A percentile compares a stretch with the other conserved stretches of the same genome.
These are phyloP conservation scores for Gryon sp. DNA, from an alignment of 1,140 invertebrate species.

Conservation along the genomic window DNA sequence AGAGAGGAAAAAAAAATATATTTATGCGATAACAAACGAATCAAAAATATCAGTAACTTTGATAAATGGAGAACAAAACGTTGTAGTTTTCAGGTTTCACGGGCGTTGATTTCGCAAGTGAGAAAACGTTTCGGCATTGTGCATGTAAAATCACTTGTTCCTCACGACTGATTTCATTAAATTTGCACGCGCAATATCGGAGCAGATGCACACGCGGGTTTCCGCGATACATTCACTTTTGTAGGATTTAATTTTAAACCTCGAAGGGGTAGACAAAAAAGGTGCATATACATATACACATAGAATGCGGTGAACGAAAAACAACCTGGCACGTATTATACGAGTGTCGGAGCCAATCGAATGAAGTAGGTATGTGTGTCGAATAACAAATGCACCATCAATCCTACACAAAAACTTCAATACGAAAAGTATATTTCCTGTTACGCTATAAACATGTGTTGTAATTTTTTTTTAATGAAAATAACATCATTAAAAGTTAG, in stretches of 20 bases:
- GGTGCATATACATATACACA: no score
- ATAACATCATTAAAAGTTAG: no score
- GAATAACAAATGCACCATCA: slow-evolving; percentile 53
- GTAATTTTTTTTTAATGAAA: no score
- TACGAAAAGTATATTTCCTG: slow-evolving; percentile 4
- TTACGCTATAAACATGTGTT: no score
- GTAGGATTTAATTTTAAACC: slow-evolving; percentile 42
- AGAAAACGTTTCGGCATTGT: slow-evolving; percentile 16
- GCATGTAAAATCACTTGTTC: slow-evolving; percentile 37
- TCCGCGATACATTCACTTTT: slow-evolving; percentile 40
- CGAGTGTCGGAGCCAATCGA: slow-evolving; percentile 37
- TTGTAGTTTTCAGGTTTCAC: background rate
- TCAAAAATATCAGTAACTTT: slow-evolving; percentile 1
- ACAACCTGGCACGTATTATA: slow-evolving; percentile 46
- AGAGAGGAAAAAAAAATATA: no score
- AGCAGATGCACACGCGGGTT: slow-evolving; percentile 25
- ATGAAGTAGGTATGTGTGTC: slow-evolving; percentile 42
- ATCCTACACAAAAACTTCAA: slow-evolving; percentile 45
- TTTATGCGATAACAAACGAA: no score
- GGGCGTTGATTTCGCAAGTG: slow-evolving; percentile 13
- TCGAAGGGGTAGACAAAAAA: no score
- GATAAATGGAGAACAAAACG: background rate
- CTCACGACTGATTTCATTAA: slow-evolving; percentile 39
- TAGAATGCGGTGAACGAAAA: slow-evolving; percentile 28
- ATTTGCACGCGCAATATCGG: slow-evolving; percentile 36